Evolutionary conservation across 2,113 vertebrate species (phyloP).

Genomic region (Odocoileus hemionus): DNA sequence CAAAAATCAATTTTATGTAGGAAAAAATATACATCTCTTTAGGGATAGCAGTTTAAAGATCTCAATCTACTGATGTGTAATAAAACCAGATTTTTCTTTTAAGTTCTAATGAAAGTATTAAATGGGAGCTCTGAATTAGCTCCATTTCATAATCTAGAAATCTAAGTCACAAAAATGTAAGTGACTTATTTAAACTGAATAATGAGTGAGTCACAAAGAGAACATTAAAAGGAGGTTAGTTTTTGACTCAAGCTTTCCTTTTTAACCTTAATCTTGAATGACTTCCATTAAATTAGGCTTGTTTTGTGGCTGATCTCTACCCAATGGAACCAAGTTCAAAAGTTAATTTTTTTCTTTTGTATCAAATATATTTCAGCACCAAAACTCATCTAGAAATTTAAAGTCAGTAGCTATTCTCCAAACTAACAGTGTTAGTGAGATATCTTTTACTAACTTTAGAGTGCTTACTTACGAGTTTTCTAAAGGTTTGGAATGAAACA

Average conservation of each 20-base stretch:
- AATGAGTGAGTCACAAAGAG: neutral
- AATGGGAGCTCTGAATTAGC: neutral
- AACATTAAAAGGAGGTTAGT: neutral
- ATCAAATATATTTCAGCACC: neutral
- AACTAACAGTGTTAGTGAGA: neutral
- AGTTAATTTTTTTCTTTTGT: constrained; percentile 17
- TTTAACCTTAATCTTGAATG: constrained; percentile 4
- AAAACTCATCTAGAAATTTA: constrained; percentile 28
- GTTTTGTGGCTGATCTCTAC: neutral
- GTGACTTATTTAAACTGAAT: neutral
- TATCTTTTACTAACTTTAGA: neutral
- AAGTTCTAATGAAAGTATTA: neutral
- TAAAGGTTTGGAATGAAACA: neutral
- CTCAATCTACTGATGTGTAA: neutral
- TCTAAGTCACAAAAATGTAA: neutral
- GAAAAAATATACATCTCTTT: neutral
- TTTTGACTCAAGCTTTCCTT: constrained; percentile 33
- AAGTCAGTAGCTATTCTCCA: neutral
- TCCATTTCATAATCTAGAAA: neutral
- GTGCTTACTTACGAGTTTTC: neutral
- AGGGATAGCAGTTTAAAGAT: neutral
- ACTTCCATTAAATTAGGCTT: constrained; percentile 37
- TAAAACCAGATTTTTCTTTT: neutral
- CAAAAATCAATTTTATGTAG: constrained; percentile 6
- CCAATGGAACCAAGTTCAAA: neutral